Evolutionary conservation across 64 coral and sea anemone species (phyloP).

Genomic region (Orbicella faveolata): DNA sequence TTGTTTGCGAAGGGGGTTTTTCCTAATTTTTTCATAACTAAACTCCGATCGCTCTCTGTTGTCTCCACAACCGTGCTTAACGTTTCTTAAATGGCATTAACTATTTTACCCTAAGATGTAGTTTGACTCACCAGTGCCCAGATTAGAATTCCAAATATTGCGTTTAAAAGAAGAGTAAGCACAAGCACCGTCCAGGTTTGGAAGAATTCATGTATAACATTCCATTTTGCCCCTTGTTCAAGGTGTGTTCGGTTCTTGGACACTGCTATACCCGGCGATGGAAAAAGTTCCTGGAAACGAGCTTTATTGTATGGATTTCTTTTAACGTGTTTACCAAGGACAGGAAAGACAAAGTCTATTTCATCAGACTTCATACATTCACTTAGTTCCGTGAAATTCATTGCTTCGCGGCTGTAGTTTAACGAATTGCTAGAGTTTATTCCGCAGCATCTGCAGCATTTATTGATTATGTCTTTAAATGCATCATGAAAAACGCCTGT

Average conservation of each 20-base stretch:
- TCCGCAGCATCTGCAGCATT: neutral
- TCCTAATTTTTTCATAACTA: no score
- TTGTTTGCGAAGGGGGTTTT: no score
- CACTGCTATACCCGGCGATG: slow-evolving; percentile 16
- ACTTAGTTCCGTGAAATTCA: neutral
- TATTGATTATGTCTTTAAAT: neutral
- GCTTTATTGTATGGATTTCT: neutral
- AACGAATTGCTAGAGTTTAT: neutral
- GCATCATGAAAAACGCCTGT: neutral
- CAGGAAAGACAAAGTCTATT: neutral
- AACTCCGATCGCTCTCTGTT: no score
- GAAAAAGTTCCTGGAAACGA: neutral
- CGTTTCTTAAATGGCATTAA: no score
- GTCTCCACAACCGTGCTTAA: no score
- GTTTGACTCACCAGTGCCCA: slow-evolving; percentile 32
- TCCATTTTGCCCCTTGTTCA: neutral
- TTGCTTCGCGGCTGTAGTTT: neutral
- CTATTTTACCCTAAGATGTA: no score
- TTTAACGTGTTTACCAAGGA: neutral
- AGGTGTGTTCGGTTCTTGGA: neutral
- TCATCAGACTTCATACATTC: neutral
- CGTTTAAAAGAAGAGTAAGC: slow-evolving; percentile 11
- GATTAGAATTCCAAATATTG: slow-evolving; percentile 28
- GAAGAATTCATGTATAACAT: neutral
- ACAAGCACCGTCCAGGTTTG: slow-evolving; percentile 10